phyloP scores from a whole-genome alignment of 1,140 invertebrate genomes.

The Aphis craccivora region DNA sequence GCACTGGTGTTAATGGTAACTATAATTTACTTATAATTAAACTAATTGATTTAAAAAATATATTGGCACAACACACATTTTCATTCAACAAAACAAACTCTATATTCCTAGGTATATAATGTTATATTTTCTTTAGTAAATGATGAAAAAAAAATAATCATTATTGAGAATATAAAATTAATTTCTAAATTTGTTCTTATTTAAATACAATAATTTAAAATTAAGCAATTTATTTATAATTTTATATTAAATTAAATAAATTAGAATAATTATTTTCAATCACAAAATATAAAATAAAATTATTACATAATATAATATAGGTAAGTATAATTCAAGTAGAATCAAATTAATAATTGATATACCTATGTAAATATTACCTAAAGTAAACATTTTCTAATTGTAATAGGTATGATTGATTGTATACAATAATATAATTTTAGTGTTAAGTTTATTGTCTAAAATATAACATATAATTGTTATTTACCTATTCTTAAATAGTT shows the following conservation, averaged over 20 bases:
- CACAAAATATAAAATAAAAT: neutral
- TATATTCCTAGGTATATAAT: neutral
- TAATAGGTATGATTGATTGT: neutral
- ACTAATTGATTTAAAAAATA: neutral
- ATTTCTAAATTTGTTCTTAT: neutral
- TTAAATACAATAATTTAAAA: neutral
- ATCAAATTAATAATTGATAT: neutral
- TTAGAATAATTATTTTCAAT: neutral
- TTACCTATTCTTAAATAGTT: neutral
- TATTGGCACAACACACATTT: neutral
- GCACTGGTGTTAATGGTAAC: neutral
- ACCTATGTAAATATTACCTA: neutral
- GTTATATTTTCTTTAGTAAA: neutral
- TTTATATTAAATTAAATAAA: no score
- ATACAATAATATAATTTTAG: neutral
- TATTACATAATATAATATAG: neutral
- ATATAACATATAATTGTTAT: neutral
- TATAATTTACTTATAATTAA: neutral
- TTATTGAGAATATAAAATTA: neutral
- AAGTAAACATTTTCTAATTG: neutral
- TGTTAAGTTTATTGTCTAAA: neutral
- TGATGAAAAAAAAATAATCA: neutral
- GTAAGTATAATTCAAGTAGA: neutral
- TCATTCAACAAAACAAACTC: neutral
- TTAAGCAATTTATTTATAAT: no score